phyloP scores from a whole-genome alignment of 2,113 vertebrate species.

The Nicator chloris region DNA sequence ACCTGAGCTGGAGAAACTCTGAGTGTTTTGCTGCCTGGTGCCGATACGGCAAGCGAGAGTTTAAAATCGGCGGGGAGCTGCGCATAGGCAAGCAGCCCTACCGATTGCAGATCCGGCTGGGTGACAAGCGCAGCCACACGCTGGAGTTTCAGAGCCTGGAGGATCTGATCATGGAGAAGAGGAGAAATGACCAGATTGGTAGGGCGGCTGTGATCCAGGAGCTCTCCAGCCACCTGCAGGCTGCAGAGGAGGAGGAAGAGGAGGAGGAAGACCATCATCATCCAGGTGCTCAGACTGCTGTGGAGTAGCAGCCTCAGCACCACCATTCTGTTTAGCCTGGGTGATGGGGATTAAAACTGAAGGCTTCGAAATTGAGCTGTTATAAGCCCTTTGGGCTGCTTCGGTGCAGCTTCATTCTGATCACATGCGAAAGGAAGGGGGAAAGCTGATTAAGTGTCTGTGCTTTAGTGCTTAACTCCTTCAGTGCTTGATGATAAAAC shows the following conservation, averaged over 20 bases:
- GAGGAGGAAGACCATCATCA: slow-evolving; percentile 46
- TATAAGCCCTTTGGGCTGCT: slow-evolving; percentile 63
- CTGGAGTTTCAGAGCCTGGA: slow-evolving; percentile 97
- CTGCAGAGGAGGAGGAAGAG: slow-evolving; percentile 76
- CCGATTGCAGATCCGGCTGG: slow-evolving; percentile 86
- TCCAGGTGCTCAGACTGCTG: slow-evolving; percentile 50
- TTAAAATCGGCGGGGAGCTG: slow-evolving; percentile 96
- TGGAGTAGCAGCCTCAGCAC: slow-evolving; percentile 47
- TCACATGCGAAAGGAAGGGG: slow-evolving; percentile 71
- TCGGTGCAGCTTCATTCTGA: slow-evolving; percentile 65
- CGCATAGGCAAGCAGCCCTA: slow-evolving; percentile 98
- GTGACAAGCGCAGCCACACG: slow-evolving; percentile 88
- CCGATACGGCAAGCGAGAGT: slow-evolving; percentile 91
- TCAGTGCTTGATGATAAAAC: slow-evolving; percentile 42
- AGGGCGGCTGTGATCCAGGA: slow-evolving; percentile 86
- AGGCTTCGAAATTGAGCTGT: slow-evolving; percentile 62
- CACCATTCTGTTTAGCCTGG: slow-evolving; percentile 28
- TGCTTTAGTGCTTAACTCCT: slow-evolving; percentile 68
- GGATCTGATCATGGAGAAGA: slow-evolving; percentile 95
- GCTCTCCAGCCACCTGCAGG: slow-evolving; percentile 87
- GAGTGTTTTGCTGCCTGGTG: slow-evolving; percentile 99
- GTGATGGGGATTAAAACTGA: slow-evolving; percentile 70
- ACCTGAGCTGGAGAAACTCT: slow-evolving; percentile 94
- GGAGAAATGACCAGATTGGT: slow-evolving; percentile 94
- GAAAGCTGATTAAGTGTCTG: slow-evolving; percentile 72